phyloP scores from a whole-genome alignment of 2,888 invertebrate species.

The Gymnocheta viridis region DNA sequence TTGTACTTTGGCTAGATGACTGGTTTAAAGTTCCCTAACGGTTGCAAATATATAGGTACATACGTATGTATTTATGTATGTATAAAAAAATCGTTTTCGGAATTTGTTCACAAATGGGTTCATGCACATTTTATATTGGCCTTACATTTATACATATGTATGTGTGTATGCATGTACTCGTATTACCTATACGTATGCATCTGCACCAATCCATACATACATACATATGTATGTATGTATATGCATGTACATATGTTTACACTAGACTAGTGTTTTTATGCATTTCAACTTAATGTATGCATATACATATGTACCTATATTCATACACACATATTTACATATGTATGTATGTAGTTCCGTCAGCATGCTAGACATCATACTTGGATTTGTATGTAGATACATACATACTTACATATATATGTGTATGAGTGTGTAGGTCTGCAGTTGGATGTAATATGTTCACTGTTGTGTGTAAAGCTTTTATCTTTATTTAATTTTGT shows the following conservation, averaged over 20 bases:
- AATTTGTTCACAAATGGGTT: constrained; percentile 42
- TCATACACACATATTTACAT: background rate
- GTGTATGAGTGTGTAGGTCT: background rate
- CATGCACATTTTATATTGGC: constrained; percentile 46
- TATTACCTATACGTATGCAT: too few species aligned
- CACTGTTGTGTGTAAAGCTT: constrained; percentile 21
- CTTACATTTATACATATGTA: constrained; percentile 3
- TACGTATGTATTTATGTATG: too few species aligned
- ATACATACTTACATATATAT: background rate
- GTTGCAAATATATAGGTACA: background rate
- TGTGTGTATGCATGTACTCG: too few species aligned
- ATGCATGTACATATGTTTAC: too few species aligned
- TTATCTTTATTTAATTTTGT: constrained; percentile 1
- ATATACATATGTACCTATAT: background rate
- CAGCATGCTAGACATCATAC: constrained; percentile 14
- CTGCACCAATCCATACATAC: too few species aligned
- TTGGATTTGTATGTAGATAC: too few species aligned
- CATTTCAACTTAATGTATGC: too few species aligned
- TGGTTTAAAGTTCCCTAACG: constrained; percentile 44
- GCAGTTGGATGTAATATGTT: constrained; percentile 35
- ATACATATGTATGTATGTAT: too few species aligned
- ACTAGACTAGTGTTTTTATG: too few species aligned
- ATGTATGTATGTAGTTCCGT: background rate
- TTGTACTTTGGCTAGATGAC: constrained; percentile 31
- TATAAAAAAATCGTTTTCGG: background rate